Percentiles rank a stretch among this genome's conserved stretches.
phyloP scores from a whole-genome alignment of 2,797 vertebrate genomes.

The Sparus aurata region DNA sequence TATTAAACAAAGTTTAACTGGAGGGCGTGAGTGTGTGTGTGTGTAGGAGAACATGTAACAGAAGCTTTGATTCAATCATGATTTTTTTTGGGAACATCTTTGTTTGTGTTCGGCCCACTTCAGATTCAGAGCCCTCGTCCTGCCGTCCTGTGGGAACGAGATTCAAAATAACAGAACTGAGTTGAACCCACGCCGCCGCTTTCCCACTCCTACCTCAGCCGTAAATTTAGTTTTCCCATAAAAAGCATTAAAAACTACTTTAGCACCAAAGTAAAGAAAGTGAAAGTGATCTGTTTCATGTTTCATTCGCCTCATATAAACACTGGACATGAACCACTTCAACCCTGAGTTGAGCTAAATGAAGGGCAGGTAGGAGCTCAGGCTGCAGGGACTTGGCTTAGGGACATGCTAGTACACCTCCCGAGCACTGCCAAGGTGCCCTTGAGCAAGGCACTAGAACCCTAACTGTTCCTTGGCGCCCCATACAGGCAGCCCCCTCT shows the following conservation, averaged over 20 bases:
- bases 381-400: not conserved
- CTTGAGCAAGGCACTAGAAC: too few relatives aligned
- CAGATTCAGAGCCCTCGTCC: slow-evolving; percentile 19
- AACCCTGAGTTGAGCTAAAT: not conserved
- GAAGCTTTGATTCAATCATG: not conserved
- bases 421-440: too few relatives aligned
- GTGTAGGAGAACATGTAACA: not conserved
- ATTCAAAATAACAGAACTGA: slow-evolving; percentile 41
- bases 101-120: slow-evolving; percentile 39
- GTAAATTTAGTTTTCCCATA: slow-evolving; percentile 49
- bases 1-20: too few relatives aligned
- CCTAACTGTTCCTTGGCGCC: too few relatives aligned
- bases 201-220: slow-evolving; percentile 71
- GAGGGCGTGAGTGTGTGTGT: not conserved
- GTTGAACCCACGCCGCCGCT: slow-evolving; percentile 26
- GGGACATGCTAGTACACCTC: too few relatives aligned
- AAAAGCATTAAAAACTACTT: slow-evolving; percentile 30
- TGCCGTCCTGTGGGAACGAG: slow-evolving; percentile 56
- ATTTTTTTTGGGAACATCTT: slow-evolving; percentile 1
- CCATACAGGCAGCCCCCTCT: too few relatives aligned
- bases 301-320: not conserved
- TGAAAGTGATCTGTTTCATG: slow-evolving; percentile 34
- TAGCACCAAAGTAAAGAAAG: slow-evolving; percentile 19
- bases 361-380: not conserved
- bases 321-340: not conserved